phyloP scores from a whole-genome alignment of 2,888 invertebrate species.

The Iselma pallidipennis region DNA sequence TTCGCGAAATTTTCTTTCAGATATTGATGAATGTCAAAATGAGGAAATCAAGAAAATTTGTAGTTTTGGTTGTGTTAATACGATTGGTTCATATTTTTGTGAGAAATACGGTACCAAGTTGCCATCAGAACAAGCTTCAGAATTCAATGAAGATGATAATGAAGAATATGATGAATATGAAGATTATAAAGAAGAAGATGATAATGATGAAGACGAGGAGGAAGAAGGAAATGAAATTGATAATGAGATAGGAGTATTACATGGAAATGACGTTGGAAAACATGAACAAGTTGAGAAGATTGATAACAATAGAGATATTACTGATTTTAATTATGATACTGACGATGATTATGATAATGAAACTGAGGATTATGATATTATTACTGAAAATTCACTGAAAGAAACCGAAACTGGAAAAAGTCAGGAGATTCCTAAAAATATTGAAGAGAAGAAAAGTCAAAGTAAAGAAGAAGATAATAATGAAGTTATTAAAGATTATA shows the following conservation, averaged over 20 bases:
- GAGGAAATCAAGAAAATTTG: conserved; percentile 53
- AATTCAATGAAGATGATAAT: conserved; percentile 26
- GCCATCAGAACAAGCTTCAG: conserved; percentile 30
- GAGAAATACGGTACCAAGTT: conserved; percentile 18
- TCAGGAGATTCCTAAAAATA: neutral
- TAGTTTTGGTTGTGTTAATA: conserved; percentile 64
- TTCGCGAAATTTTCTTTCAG: conserved; percentile 46
- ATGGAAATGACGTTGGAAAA: neutral
- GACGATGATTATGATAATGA: conserved; percentile 16
- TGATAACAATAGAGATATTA: neutral
- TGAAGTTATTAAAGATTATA: neutral
- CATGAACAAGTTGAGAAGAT: neutral
- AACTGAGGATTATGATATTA: neutral
- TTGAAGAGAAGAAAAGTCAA: neutral
- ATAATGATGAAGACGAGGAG: conserved; percentile 26
- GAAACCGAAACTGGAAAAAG: neutral
- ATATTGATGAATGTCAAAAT: conserved; percentile 69
- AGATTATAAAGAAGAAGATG: conserved; percentile 33
- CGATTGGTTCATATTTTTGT: conserved; percentile 65
- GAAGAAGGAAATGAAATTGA: neutral
- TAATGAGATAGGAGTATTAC: neutral
- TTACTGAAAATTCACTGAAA: too few relatives aligned
- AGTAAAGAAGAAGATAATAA: too few relatives aligned
- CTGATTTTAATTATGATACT: conserved; percentile 10
- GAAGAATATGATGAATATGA: conserved; percentile 27